These are phyloP conservation scores for Vimba vimba DNA, from an alignment of 2,113 vertebrate genomes.

Conservation along the genomic window DNA sequence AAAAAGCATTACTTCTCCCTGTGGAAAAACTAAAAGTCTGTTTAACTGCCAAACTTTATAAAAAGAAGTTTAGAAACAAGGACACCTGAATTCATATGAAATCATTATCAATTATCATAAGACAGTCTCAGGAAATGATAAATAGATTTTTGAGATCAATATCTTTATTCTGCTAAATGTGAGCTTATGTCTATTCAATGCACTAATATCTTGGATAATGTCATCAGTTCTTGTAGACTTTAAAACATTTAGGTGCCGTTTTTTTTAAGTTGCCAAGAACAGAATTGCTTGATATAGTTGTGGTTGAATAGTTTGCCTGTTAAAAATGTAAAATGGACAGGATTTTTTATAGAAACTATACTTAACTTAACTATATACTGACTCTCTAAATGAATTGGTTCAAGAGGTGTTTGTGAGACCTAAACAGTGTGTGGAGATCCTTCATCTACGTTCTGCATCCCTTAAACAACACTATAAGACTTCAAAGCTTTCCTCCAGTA, in stretches of 20 bases:
- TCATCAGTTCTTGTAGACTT: neutral
- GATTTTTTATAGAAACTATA: neutral
- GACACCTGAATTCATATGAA: neutral
- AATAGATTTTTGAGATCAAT: neutral
- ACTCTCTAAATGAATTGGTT: neutral
- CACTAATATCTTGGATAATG: neutral
- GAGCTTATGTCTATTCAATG: neutral
- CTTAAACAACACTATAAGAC: neutral
- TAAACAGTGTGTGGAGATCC: neutral
- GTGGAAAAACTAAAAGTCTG: neutral
- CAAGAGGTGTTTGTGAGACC: neutral
- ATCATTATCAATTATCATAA: neutral
- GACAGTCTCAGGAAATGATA: neutral
- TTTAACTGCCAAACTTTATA: neutral
- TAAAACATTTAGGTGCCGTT: neutral
- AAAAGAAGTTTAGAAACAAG: neutral
- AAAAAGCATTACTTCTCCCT: neutral
- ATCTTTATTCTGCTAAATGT: neutral
- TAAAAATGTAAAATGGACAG: neutral
- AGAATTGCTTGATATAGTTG: neutral
- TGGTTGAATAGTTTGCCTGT: neutral
- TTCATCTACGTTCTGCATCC: neutral
- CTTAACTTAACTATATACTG: neutral
- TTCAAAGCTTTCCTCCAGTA: neutral
- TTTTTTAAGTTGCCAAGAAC: neutral